Evolutionary conservation across 2,113 vertebrate species (phyloP).

Genomic region (Diadophis punctatus): DNA sequence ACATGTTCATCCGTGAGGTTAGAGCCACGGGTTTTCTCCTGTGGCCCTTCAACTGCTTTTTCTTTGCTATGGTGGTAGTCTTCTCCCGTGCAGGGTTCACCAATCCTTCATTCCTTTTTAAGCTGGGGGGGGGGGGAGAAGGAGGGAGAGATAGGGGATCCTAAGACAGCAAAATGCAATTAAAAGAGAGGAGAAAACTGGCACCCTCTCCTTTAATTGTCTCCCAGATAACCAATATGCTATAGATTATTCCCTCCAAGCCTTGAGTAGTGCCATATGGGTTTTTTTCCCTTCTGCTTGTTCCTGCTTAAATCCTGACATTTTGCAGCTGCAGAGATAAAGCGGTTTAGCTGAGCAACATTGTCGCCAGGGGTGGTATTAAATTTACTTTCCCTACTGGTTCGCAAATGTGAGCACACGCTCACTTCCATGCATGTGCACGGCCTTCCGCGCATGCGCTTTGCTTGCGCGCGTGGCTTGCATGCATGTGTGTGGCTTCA

Average conservation of each 20-base stretch:
- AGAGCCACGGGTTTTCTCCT: not conserved
- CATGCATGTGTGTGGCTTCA: too few relatives aligned
- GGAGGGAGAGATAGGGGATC: conserved; percentile 23
- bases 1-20: not conserved
- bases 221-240: conserved; percentile 63
- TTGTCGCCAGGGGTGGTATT: conserved; percentile 48
- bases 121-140: conserved; percentile 26
- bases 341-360: conserved; percentile 74
- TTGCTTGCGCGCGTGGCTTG: too few relatives aligned
- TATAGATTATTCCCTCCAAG: conserved; percentile 65
- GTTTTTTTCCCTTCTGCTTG: conserved; percentile 53
- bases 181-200: conserved; percentile 31
- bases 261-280: conserved; percentile 72
- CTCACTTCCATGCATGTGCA: too few relatives aligned
- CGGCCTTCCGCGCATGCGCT: too few relatives aligned
- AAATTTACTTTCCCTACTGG: too few relatives aligned
- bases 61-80: not conserved
- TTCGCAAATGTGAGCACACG: too few relatives aligned
- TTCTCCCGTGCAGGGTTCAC: not conserved
- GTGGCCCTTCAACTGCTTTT: not conserved
- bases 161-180: conserved; percentile 30
- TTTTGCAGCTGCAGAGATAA: conserved; percentile 78
- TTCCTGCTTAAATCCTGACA: conserved; percentile 75
- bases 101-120: conserved; percentile 21
- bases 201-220: conserved; percentile 53